phyloP scores from a whole-genome alignment of 2,888 invertebrate species.

The Tinea pellionella region DNA sequence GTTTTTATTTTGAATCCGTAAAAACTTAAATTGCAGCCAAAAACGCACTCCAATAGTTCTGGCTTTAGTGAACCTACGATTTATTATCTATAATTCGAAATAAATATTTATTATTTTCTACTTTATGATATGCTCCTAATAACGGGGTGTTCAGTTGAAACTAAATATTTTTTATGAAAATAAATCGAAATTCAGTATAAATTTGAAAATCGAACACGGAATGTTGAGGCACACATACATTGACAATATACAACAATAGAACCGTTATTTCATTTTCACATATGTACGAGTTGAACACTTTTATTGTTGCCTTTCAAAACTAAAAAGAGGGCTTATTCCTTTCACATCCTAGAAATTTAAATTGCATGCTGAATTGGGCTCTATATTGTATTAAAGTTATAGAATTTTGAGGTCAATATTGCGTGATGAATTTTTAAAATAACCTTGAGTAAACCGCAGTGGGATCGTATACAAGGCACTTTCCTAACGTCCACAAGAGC shows the following conservation, averaged over 20 bases:
- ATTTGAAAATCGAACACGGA: not conserved
- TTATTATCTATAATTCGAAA: too few relatives aligned
- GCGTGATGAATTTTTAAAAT: not conserved
- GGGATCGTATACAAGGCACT: not conserved
- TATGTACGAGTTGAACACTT: not conserved
- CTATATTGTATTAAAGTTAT: not conserved
- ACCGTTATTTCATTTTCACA: slow-evolving; percentile 1
- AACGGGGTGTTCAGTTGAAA: too few relatives aligned
- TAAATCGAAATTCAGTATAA: too few relatives aligned
- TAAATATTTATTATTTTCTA: too few relatives aligned
- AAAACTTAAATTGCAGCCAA: too few relatives aligned
- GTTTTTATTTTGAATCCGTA: too few relatives aligned
- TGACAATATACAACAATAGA: not conserved
- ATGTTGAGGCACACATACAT: not conserved
- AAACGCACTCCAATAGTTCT: too few relatives aligned
- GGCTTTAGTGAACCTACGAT: too few relatives aligned
- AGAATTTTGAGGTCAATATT: not conserved
- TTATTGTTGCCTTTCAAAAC: not conserved
- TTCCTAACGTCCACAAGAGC: not conserved
- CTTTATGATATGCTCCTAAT: too few relatives aligned
- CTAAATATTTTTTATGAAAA: too few relatives aligned
- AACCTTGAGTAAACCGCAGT: not conserved
- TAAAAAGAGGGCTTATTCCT: not conserved
- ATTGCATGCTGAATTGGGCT: not conserved
- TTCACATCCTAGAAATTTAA: too few relatives aligned